Percentiles rank a stretch among this genome's conserved stretches.
Evolutionary conservation across 2,888 invertebrate genomes (phyloP).

Genomic region (Drosophila neonasuta): DNA sequence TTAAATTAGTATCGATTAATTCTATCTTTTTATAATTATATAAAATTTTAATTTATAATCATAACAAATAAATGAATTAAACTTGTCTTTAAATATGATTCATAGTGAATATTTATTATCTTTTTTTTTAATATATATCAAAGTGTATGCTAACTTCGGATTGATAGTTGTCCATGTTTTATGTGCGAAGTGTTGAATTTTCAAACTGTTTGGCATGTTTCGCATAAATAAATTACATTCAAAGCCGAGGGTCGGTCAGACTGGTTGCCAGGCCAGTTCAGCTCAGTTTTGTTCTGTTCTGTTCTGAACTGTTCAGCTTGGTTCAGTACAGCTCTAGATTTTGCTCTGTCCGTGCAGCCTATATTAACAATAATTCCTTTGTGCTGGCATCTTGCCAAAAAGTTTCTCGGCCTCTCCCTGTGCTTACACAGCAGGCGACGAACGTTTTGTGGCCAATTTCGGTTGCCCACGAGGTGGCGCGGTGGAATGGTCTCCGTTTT

Average conservation of each 20-base stretch:
- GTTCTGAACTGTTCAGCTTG: constrained; percentile 4
- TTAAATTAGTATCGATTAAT: no score
- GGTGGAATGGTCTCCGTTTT: constrained; percentile 47
- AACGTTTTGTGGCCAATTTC: constrained; percentile 74
- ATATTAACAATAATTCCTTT: constrained; percentile 75
- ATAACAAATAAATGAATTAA: no score
- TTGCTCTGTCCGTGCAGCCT: constrained; percentile 55
- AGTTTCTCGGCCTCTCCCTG: constrained; percentile 33
- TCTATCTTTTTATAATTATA: no score
- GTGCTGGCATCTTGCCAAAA: constrained; percentile 70
- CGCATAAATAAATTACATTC: constrained; percentile 67
- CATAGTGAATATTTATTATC: constrained; percentile 4
- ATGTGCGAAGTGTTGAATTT: constrained; percentile 46
- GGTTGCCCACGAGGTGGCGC: constrained; percentile 35
- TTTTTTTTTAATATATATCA: background rate
- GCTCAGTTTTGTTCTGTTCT: constrained; percentile 4
- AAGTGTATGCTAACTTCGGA: constrained; percentile 27
- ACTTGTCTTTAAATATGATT: background rate
- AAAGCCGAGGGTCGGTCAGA: constrained; percentile 40
- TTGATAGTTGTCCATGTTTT: background rate
- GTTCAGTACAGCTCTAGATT: constrained; percentile 26
- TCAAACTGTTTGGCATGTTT: constrained; percentile 64
- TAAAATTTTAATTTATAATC: no score
- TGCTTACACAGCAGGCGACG: constrained; percentile 67
- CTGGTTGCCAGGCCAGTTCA: constrained; percentile 24